These are phyloP conservation scores for Drosophila nr. perissopoda DNA, from an alignment of 2,888 invertebrate species.

Conservation along the genomic window DNA sequence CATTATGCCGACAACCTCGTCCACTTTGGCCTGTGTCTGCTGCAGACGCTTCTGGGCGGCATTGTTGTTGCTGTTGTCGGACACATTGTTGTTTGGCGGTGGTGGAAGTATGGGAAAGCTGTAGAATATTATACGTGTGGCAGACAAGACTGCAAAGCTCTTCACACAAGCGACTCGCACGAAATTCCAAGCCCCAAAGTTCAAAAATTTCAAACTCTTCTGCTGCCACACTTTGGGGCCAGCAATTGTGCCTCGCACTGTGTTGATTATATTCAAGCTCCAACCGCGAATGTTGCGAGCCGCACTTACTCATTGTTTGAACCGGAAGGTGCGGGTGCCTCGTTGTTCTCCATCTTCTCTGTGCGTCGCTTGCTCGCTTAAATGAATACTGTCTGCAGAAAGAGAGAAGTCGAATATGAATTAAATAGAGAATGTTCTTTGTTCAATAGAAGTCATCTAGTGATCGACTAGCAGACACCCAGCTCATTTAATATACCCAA, in stretches of 20 bases:
- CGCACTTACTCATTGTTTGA: conserved; percentile 74
- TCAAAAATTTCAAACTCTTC: background rate
- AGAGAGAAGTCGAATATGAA: conserved; percentile 6
- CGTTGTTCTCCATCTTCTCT: conserved; percentile 69
- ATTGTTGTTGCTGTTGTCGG: conserved; percentile 78
- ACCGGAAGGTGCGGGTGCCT: conserved; percentile 70
- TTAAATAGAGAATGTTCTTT: conserved; percentile 24
- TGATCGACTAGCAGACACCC: background rate
- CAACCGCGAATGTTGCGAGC: conserved; percentile 3
- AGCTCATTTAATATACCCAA: background rate
- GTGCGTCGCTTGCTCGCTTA: conserved; percentile 19
- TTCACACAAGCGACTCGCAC: conserved; percentile 28
- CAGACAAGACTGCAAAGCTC: conserved; percentile 19
- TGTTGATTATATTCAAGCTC: conserved; percentile 29
- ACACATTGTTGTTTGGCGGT: conserved; percentile 80
- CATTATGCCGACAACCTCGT: conserved; percentile 97
- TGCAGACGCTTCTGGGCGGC: conserved; percentile 87
- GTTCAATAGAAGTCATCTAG: background rate
- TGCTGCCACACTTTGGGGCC: background rate
- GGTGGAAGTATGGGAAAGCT: conserved; percentile 85
- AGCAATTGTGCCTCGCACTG: conserved; percentile 30
- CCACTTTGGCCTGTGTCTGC: conserved; percentile 89
- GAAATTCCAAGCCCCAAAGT: conserved; percentile 22
- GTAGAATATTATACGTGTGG: conserved; percentile 75
- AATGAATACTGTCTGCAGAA: conserved; percentile 17